Evolutionary conservation across 2,888 invertebrate species (phyloP).

Genomic region (Sinopyrophorus schimmeli): DNA sequence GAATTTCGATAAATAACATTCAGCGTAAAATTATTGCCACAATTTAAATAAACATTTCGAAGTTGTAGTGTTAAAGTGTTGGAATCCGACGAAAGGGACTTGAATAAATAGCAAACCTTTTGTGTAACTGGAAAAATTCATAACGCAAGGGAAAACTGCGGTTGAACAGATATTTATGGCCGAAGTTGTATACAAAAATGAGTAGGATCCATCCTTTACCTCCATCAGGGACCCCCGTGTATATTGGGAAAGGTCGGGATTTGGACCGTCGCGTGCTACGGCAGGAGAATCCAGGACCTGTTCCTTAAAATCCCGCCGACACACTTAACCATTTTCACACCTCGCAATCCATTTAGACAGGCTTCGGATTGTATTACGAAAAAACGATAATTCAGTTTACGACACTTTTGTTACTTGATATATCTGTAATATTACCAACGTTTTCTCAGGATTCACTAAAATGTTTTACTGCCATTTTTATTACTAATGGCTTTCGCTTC

Average conservation of each 20-base stretch:
- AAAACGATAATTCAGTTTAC: constrained; percentile 17
- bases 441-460: too few relatives aligned
- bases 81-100: not conserved
- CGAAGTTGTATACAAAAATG: constrained; percentile 32
- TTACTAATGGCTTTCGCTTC: too few relatives aligned
- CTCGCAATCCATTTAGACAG: constrained; percentile 26
- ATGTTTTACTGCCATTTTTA: too few relatives aligned
- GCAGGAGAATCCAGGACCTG: constrained; percentile 20
- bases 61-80: constrained; percentile 1
- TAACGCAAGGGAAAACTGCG: constrained; percentile 29
- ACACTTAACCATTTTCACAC: constrained; percentile 25
- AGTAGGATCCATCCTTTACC: constrained; percentile 32
- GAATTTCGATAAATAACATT: too few relatives aligned
- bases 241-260: constrained; percentile 28
- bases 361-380: constrained; percentile 24
- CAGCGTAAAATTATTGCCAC: too few relatives aligned
- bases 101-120: constrained; percentile 23
- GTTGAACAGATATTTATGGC: constrained; percentile 33
- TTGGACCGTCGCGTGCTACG: constrained; percentile 31
- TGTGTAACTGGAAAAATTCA: constrained; percentile 24
- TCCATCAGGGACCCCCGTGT: constrained; percentile 29
- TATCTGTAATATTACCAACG: too few relatives aligned
- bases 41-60: not conserved
- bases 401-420: too few relatives aligned
- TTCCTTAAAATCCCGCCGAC: constrained; percentile 31